Evolutionary conservation across 53 echinoderm and acorn worm genomes (phyloP).

Genomic region (Zoroaster sp.): DNA sequence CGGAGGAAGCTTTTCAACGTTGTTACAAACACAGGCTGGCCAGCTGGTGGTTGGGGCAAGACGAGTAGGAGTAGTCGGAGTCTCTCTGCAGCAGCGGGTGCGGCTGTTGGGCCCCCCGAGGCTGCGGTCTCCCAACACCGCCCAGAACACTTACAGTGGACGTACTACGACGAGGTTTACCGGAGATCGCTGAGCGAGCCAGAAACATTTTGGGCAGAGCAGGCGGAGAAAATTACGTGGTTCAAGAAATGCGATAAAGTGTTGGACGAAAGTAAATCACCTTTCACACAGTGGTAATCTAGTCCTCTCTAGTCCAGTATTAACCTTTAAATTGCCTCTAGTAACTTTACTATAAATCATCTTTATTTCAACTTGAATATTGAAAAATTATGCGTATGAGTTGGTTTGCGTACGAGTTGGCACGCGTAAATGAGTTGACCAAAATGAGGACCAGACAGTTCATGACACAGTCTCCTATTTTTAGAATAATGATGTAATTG

Average conservation of each 20-base stretch:
- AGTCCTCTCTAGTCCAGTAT: not conserved
- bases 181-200: conserved; percentile 61
- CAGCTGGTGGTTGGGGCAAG: not conserved
- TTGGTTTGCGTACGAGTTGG: no score
- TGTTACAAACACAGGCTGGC: not conserved
- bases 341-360: no score
- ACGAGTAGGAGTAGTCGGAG: not conserved
- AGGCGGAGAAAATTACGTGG: conserved; percentile 83
- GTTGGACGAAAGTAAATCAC: conserved; percentile 67
- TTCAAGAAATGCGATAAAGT: conserved; percentile 87
- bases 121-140: not conserved
- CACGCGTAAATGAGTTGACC: no score
- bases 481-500: no score
- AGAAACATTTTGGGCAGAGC: conserved; percentile 88
- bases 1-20: not conserved
- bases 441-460: no score
- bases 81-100: not conserved
- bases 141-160: not conserved
- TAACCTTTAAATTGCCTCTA: no score
- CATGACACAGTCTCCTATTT: no score
- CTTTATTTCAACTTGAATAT: no score
- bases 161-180: conserved; percentile 65
- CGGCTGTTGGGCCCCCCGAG: not conserved
- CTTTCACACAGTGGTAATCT: conserved; percentile 79
- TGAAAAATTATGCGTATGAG: no score